phyloP scores from a whole-genome alignment of 2,888 invertebrate genomes.

The Pseudanteris insignis region DNA sequence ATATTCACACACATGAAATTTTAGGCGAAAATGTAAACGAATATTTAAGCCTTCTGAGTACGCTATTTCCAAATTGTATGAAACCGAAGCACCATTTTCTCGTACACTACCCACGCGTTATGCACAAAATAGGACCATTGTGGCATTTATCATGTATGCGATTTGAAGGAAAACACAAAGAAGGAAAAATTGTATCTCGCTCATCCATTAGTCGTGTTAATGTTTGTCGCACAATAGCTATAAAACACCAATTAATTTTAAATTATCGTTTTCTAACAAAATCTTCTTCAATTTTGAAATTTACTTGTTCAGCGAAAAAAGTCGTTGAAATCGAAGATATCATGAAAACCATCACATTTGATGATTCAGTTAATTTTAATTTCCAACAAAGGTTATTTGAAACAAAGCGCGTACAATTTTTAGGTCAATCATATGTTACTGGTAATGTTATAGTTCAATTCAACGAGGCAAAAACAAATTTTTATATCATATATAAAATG shows the following conservation, averaged over 20 bases:
- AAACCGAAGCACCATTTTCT: constrained; percentile 2
- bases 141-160: background rate
- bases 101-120: background rate
- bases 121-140: background rate
- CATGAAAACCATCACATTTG: too few relatives aligned
- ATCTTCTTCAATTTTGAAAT: too few relatives aligned
- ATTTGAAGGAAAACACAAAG: background rate
- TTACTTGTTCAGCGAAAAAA: too few relatives aligned
- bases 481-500: too few relatives aligned
- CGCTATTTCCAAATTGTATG: background rate
- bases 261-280: too few relatives aligned
- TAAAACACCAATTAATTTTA: constrained; percentile 1
- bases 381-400: too few relatives aligned
- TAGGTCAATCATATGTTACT: too few relatives aligned
- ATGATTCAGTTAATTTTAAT: too few relatives aligned
- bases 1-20: background rate
- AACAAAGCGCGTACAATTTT: too few relatives aligned
- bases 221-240: background rate
- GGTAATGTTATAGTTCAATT: too few relatives aligned
- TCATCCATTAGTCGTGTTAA: background rate
- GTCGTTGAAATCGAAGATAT: too few relatives aligned
- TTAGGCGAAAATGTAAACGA: background rate
- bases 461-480: too few relatives aligned
- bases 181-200: background rate
- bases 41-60: background rate